Evolutionary conservation across 1,140 invertebrate genomes (phyloP).

Genomic region (Pristionchus pacificus): DNA sequence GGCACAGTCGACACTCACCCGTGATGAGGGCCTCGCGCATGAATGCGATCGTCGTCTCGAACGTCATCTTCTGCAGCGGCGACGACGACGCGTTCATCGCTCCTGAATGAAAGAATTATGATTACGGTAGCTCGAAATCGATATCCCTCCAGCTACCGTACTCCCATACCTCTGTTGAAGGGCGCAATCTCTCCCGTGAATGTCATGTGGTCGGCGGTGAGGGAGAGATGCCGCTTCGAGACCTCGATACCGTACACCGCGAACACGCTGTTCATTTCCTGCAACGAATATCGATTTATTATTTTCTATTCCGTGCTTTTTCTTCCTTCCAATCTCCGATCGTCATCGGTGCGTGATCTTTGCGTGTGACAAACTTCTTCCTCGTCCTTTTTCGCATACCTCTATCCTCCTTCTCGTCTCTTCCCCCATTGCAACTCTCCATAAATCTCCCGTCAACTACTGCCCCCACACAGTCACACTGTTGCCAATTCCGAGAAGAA

Average conservation of each 20-base stretch:
- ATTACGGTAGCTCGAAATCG: too few relatives aligned
- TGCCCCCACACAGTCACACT: too few relatives aligned
- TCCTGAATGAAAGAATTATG: conserved; percentile 50
- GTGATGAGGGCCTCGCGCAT: conserved; percentile 74
- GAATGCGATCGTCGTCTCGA: conserved; percentile 85
- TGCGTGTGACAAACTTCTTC: too few relatives aligned
- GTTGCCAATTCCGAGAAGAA: too few relatives aligned
- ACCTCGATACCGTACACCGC: conserved; percentile 91
- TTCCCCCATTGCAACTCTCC: neutral
- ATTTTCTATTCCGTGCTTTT: neutral
- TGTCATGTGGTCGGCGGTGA: conserved; percentile 97
- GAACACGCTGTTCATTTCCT: conserved; percentile 87
- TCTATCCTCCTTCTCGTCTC: too few relatives aligned
- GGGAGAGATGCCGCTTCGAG: conserved; percentile 81
- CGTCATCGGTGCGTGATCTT: too few relatives aligned
- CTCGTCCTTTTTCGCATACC: too few relatives aligned
- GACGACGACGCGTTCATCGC: conserved; percentile 82
- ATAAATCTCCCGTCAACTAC: neutral
- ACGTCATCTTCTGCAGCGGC: conserved; percentile 94
- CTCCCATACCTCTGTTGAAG: conserved; percentile 69
- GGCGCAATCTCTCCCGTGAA: conserved; percentile 82
- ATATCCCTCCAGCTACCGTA: too few relatives aligned
- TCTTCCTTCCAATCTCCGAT: neutral
- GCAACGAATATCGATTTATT: conserved; percentile 32
- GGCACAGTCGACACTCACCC: too few relatives aligned